A percentile compares a stretch with the other conserved stretches of the same genome.
phyloP scores from a whole-genome alignment of 2,797 vertebrate genomes.

The Stomatorhinus walkeri region DNA sequence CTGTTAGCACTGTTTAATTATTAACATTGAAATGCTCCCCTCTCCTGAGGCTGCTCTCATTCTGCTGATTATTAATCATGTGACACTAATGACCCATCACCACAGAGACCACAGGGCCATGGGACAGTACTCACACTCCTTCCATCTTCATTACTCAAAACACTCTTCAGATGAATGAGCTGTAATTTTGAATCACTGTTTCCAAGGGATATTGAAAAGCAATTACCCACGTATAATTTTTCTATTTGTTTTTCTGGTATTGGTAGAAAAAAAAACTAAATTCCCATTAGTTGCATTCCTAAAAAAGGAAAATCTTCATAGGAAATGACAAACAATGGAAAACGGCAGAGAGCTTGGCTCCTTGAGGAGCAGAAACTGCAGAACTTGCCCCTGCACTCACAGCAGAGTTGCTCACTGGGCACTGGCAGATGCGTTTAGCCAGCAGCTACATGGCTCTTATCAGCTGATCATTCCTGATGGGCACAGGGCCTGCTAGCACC shows the following conservation, averaged over 20 bases:
- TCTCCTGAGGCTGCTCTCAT: not conserved
- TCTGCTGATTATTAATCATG: not conserved
- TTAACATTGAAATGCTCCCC: not conserved
- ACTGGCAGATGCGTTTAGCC: not conserved
- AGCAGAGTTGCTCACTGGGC: not conserved
- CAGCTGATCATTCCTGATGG: not conserved
- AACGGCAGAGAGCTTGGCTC: not conserved
- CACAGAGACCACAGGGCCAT: slow-evolving; percentile 2
- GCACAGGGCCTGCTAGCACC: not conserved
- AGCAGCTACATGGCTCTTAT: not conserved
- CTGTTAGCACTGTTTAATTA: not conserved
- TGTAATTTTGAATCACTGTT: not conserved
- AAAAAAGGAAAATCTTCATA: not conserved
- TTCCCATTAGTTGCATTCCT: not conserved
- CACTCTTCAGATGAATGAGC: not conserved
- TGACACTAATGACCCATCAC: not conserved
- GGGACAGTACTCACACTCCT: not conserved
- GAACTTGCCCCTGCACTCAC: not conserved
- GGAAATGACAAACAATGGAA: not conserved
- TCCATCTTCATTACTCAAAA: not conserved
- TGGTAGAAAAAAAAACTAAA: not conserved
- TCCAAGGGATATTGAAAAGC: not conserved
- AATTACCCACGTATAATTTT: not conserved
- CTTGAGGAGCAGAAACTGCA: not conserved
- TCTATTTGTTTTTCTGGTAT: not conserved